Evolutionary conservation across 1,140 invertebrate genomes (phyloP), one percentile per base, ranked within the genome.

Genomic region (Cataglyphis hispanica): DNA sequence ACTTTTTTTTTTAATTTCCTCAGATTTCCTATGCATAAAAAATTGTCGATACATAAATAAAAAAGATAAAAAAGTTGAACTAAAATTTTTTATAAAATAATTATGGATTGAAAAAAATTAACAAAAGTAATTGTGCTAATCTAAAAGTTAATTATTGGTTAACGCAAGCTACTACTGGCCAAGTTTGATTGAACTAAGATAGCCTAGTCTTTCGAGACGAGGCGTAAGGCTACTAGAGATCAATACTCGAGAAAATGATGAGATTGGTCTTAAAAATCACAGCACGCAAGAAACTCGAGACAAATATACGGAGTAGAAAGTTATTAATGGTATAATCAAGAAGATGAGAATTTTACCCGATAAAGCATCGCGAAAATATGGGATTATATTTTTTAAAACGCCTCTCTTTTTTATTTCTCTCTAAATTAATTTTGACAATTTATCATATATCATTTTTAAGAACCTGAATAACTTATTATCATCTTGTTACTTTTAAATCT

Each of bases 191-290:
- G 22, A 75, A 60, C 31, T 75, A 22, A n/a, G 3, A 50, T 31
- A 40, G 53, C 8, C 34, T 40, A 25, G 53, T 60, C 50, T 8
- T 50, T 58, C 34, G 72, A 40, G 37, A 75, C 53, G 53, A 75
- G 34, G 34, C 25, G 11, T 40, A 60, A 60, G 56, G 72, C 58
- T 75, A 75, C 72, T 40, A 2, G 53, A 40, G 53, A 75, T 75
- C 72, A 60, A 75, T 75, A 75, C 34, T 16, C 72, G 72, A 27
- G 72, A 75, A 75, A 75, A 60, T 40, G 53, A 22, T n/a, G 72
- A 13, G 50, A 22, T 13, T 37, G n/a, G 31, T 75, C 58, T 75
- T 25, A 75, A 60, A 75, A 75, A 75, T 75, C 53, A 5, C n/a
- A 13, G 34, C 72, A 60, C 72, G 53, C 34, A 58, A 58, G 50